Evolutionary conservation across 2,113 vertebrate species (phyloP).

Genomic region (Spheniscus mendiculus): DNA sequence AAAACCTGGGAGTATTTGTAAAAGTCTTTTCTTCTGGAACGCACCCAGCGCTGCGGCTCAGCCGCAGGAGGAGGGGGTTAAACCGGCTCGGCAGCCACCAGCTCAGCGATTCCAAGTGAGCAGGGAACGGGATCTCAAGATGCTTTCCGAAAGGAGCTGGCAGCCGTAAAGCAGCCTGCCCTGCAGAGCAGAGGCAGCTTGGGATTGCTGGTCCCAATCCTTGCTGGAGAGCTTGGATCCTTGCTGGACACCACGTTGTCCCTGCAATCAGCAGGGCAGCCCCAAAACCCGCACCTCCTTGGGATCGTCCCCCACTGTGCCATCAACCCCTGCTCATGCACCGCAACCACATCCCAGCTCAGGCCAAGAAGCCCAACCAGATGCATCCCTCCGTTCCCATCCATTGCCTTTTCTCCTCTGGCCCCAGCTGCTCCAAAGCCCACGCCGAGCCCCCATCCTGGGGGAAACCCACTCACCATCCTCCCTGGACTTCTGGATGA

Average conservation of each 20-base stretch:
- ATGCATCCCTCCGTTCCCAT: background rate
- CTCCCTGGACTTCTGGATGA: conserved; percentile 94
- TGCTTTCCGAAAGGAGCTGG: background rate
- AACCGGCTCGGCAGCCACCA: background rate
- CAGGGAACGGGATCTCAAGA: accelerated
- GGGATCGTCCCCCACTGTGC: accelerated
- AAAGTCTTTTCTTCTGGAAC: conserved; percentile 1
- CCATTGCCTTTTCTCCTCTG: background rate
- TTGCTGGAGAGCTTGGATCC: background rate
- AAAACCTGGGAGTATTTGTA: conserved; percentile 23
- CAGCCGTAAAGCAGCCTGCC: background rate
- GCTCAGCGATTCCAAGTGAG: background rate
- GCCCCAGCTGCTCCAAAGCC: background rate
- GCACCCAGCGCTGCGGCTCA: accelerated
- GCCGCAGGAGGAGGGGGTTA: background rate
- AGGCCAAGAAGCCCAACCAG: background rate
- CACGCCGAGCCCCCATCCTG: accelerated
- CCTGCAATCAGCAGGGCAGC: background rate
- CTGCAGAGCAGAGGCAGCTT: background rate
- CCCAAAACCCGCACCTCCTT: accelerated
- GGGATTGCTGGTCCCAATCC: background rate
- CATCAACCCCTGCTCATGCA: background rate
- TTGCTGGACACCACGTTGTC: background rate
- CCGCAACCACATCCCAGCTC: background rate
- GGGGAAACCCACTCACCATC: conserved; percentile 81